A percentile compares a stretch with the other conserved stretches of the same genome.
Conservation (phyloP, 2,113 vertebrate species). For the Nerophis ophidion region DNA sequence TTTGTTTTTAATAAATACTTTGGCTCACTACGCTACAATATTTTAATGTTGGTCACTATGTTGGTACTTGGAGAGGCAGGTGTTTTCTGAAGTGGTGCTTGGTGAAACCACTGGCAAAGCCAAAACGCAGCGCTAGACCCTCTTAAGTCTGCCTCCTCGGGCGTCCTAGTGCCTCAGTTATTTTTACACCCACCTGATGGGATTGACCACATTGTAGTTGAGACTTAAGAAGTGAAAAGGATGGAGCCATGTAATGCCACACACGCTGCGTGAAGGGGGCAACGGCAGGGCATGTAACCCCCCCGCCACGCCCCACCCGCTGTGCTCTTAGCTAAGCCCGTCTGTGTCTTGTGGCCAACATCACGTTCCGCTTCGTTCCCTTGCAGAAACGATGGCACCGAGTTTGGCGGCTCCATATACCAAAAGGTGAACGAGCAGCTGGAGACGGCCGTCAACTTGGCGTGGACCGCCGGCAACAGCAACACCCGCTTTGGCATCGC, state of each 20-base stretch:
- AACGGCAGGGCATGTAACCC: background rate
- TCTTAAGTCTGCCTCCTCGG: background rate
- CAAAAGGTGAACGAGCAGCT: constrained; percentile 96
- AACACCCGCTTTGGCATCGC: constrained; percentile 98
- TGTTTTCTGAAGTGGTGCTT: too few relatives aligned
- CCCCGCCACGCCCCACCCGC: constrained; percentile 14
- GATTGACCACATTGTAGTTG: constrained; percentile 44
- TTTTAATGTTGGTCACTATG: too few relatives aligned
- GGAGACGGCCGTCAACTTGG: constrained; percentile 93
- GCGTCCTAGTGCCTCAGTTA: constrained; percentile 25
- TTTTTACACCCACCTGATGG: constrained; percentile 55
- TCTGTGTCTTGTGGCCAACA: constrained; percentile 11
- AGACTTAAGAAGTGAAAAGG: constrained; percentile 3
- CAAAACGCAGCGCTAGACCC: constrained; percentile 15
- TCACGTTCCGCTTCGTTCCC: background rate
- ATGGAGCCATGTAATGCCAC: constrained; percentile 8
- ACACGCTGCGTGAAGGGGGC: background rate
- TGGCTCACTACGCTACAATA: too few relatives aligned
- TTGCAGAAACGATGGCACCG: constrained; percentile 91
- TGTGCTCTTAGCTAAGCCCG: constrained; percentile 21
- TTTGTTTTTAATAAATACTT: too few relatives aligned
- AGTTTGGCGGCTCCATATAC: constrained; percentile 97
- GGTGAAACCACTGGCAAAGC: background rate
- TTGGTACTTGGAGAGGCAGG: too few relatives aligned
- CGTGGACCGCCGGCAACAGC: constrained; percentile 97